phyloP scores from a whole-genome alignment of 2,113 vertebrate genomes.

The Peucedramus taeniatus region DNA sequence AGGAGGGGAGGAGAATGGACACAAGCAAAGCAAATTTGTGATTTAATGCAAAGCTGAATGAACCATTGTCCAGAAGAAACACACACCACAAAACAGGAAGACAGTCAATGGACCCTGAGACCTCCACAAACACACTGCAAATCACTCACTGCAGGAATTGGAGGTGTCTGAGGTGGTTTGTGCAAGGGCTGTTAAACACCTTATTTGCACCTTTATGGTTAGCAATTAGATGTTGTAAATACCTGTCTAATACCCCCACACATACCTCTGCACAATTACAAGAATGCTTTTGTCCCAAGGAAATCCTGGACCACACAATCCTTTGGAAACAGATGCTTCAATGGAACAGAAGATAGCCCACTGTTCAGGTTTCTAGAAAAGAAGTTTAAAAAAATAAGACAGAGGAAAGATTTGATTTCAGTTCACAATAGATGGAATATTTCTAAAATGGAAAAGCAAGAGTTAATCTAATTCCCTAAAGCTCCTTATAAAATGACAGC shows the following conservation, averaged over 20 bases:
- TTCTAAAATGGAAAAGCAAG: neutral
- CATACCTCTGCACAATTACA: neutral
- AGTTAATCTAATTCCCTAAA: constrained; percentile 49
- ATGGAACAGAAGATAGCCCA: neutral
- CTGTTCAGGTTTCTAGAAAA: neutral
- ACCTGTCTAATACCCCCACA: neutral
- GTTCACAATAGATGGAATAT: neutral
- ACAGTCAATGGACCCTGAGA: neutral
- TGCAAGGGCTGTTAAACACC: neutral
- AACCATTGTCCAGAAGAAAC: neutral
- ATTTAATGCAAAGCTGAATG: neutral
- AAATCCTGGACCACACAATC: neutral
- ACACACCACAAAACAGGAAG: neutral
- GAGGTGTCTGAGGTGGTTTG: neutral
- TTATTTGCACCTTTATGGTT: neutral
- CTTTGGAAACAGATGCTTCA: neutral
- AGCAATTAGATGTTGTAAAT: neutral
- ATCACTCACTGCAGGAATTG: neutral
- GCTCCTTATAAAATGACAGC: neutral
- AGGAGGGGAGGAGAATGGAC: neutral
- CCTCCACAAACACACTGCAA: neutral
- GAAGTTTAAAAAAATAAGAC: neutral
- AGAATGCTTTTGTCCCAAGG: neutral
- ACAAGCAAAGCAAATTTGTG: neutral
- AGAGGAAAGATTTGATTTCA: neutral